A percentile compares a stretch with the other conserved stretches of the same genome.
phyloP scores from a whole-genome alignment of 2,888 invertebrate species.

The Nowickia ferox region DNA sequence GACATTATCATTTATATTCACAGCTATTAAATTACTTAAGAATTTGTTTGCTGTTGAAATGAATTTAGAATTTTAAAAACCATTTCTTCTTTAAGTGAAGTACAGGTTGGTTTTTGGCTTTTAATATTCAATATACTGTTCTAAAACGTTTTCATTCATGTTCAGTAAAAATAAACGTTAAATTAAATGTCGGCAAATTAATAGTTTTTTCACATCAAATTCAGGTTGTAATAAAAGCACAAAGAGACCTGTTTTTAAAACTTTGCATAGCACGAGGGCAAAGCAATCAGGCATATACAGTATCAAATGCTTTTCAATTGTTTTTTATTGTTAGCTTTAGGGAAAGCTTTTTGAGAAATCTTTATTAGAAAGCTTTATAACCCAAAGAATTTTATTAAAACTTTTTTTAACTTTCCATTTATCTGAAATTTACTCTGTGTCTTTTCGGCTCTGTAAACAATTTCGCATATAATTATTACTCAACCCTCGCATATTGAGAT shows the following conservation, averaged over 20 bases:
- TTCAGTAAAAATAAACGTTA: constrained; percentile 58
- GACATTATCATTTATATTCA: no score
- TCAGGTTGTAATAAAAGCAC: neutral
- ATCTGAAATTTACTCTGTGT: no score
- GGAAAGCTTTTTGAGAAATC: no score
- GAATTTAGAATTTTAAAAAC: neutral
- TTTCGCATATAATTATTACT: no score
- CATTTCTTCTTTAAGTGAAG: neutral
- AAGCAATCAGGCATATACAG: neutral
- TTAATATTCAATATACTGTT: neutral
- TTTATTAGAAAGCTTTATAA: no score
- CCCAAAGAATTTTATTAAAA: no score
- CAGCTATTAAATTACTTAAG: no score
- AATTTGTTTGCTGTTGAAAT: no score
- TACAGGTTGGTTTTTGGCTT: neutral
- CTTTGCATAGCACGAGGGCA: constrained; percentile 19
- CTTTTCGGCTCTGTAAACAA: no score
- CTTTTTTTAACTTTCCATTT: no score
- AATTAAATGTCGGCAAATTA: constrained; percentile 63
- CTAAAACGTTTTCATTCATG: constrained; percentile 49
- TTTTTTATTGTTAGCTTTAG: no score
- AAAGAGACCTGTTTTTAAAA: constrained; percentile 34
- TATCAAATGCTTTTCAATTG: no score
- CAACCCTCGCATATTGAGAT: neutral
- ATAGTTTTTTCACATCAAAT: constrained; percentile 22